Evolutionary conservation across 2,797 vertebrate species (phyloP).

Genomic region (Geotrypetes seraphini): DNA sequence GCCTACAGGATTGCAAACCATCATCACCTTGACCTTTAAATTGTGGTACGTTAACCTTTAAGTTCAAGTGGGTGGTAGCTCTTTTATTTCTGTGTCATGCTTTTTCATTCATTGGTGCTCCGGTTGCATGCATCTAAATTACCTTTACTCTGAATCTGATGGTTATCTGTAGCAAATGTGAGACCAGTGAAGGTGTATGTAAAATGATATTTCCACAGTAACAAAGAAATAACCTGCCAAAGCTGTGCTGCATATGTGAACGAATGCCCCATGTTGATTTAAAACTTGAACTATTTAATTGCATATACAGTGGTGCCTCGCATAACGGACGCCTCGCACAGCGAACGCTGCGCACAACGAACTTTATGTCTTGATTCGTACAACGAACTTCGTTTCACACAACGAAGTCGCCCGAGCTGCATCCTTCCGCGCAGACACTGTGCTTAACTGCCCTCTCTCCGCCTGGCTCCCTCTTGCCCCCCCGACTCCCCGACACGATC

Average conservation of each 20-base stretch:
- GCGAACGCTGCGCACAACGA: no score
- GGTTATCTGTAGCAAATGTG: background rate
- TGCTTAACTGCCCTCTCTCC: no score
- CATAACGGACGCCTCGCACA: no score
- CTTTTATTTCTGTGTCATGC: conserved; percentile 13
- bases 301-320: no score
- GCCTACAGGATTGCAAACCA: conserved; percentile 11
- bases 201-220: conserved; percentile 24
- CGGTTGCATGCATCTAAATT: no score
- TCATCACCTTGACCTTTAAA: conserved; percentile 16
- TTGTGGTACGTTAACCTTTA: conserved; percentile 16
- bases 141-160: no score
- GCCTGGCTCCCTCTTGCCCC: no score
- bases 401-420: no score
- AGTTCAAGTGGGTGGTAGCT: conserved; percentile 9
- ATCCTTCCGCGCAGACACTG: no score
- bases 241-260: conserved; percentile 39
- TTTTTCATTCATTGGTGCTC: conserved; percentile 2
- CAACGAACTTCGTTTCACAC: no score
- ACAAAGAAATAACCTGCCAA: conserved; percentile 44
- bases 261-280: conserved; percentile 58
- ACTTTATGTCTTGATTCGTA: no score
- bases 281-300: conserved; percentile 57
- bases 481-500: no score
- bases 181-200: conserved; percentile 18